Evolutionary conservation across 37 sponge, comb jelly and placozoan species (phyloP).

Genomic region (Amphimedon queenslandica): DNA sequence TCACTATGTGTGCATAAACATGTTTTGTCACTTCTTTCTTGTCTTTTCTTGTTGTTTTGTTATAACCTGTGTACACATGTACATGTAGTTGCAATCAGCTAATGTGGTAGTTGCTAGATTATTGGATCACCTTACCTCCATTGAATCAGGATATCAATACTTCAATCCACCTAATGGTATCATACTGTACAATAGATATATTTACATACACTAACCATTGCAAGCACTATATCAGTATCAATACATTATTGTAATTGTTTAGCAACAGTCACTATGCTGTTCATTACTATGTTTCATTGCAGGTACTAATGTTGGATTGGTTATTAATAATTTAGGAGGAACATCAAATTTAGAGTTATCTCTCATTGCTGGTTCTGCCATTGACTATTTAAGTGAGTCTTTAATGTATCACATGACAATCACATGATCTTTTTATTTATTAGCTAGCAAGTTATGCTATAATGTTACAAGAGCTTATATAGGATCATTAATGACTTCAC

Average conservation of each 20-base stretch:
- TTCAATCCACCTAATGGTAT: conserved; percentile 41
- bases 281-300: not conserved
- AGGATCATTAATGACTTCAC: conserved; percentile 89
- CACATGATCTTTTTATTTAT: not conserved
- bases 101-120: conserved; percentile 56
- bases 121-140: conserved; percentile 56
- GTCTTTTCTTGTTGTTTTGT: too few species aligned
- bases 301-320: conserved; percentile 75
- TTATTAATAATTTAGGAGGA: conserved; percentile 96
- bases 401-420: not conserved
- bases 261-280: too few species aligned
- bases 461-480: conserved; percentile 48
- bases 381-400: conserved; percentile 69
- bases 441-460: conserved; percentile 30
- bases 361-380: conserved; percentile 68
- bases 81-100: conserved; percentile 50
- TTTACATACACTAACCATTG: too few species aligned
- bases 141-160: conserved; percentile 57
- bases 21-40: too few species aligned
- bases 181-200: too few species aligned
- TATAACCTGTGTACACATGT: too few species aligned
- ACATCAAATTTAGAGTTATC: conserved; percentile 89
- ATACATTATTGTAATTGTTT: too few species aligned
- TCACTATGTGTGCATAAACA: too few species aligned
- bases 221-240: too few species aligned